phyloP scores from a whole-genome alignment of 2,113 vertebrate genomes.

The Thunnus maccoyii region DNA sequence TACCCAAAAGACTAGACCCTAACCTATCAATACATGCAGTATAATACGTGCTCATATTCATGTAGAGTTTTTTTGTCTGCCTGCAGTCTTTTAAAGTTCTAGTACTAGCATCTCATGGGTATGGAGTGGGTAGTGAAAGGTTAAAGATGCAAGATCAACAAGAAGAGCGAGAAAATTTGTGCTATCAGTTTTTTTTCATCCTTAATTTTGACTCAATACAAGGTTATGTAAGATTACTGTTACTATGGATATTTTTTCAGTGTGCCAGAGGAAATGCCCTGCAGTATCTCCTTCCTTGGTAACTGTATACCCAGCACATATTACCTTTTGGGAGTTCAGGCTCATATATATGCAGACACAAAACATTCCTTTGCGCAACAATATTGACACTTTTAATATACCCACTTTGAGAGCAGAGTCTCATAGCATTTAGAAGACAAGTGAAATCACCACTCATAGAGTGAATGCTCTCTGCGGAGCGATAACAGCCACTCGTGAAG shows the following conservation, averaged over 20 bases:
- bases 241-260: not conserved
- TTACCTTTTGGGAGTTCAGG: slow-evolving; percentile 32
- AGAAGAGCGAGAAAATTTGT: not conserved
- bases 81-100: not conserved
- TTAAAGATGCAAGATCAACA: not conserved
- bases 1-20: not conserved
- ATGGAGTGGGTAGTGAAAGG: not conserved
- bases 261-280: not conserved
- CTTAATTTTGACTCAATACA: not conserved
- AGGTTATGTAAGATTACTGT: not conserved
- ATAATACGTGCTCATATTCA: not conserved
- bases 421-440: slow-evolving; percentile 51
- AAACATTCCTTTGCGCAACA: slow-evolving; percentile 62
- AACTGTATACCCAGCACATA: not conserved
- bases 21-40: not conserved
- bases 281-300: slow-evolving; percentile 13
- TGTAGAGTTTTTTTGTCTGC: not conserved
- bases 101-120: not conserved
- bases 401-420: slow-evolving; percentile 25
- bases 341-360: slow-evolving; percentile 53
- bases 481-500: slow-evolving; percentile 47
- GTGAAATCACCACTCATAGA: slow-evolving; percentile 40
- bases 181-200: not conserved
- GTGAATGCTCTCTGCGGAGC: slow-evolving; percentile 45
- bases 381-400: slow-evolving; percentile 72